Evolutionary conservation across 2,888 invertebrate species (phyloP).

Genomic region (Xanthostigma xanthostigma): DNA sequence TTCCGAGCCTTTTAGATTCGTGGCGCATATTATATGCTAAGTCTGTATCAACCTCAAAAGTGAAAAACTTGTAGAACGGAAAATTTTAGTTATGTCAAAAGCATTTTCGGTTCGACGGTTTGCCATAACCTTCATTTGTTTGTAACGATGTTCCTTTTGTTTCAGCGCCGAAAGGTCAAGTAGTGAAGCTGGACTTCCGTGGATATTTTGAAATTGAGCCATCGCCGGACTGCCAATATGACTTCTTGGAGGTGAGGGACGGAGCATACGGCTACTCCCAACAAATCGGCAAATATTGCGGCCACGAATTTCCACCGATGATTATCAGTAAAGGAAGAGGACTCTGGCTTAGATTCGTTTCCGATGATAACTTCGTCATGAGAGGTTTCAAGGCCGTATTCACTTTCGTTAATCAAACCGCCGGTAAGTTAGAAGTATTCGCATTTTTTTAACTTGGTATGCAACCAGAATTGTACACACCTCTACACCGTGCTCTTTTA

Average conservation of each 20-base stretch:
- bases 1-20: no score
- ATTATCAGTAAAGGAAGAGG: conserved; percentile 56
- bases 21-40: no score
- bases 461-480: no score
- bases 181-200: conserved; percentile 63
- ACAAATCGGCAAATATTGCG: conserved; percentile 53
- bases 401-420: conserved; percentile 6
- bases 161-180: conserved; percentile 42
- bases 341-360: conserved; percentile 65
- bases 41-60: no score
- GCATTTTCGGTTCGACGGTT: no score
- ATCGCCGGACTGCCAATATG: conserved; percentile 54
- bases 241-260: conserved; percentile 69
- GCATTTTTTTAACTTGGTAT: no score
- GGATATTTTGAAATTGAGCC: conserved; percentile 63
- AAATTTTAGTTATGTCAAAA: no score
- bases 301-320: conserved; percentile 52
- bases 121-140: no score
- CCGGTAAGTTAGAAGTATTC: no score
- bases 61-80: no score
- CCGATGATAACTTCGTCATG: conserved; percentile 69
- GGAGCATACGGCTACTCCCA: conserved; percentile 64
- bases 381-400: conserved; percentile 66
- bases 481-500: no score
- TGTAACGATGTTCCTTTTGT: conserved; percentile 15